These are phyloP conservation scores for Panulirus ornatus DNA, from an alignment of 1,140 invertebrate species.

Conservation along the genomic window DNA sequence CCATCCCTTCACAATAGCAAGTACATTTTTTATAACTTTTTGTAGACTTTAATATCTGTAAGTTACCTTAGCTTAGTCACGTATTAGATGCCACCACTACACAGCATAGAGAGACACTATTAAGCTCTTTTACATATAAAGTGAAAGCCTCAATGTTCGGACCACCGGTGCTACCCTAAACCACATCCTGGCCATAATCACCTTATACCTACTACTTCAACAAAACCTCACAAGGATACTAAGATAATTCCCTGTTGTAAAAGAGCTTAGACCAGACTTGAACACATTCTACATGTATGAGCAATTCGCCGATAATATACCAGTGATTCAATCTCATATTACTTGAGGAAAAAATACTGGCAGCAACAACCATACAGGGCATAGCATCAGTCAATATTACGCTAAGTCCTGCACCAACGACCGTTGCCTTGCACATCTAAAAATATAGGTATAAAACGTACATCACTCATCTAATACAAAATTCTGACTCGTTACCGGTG, in stretches of 20 bases:
- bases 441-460: slow-evolving; percentile 64
- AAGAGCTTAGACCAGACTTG: slow-evolving; percentile 72
- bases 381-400: slow-evolving; percentile 35
- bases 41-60: slow-evolving; percentile 64
- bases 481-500: slow-evolving; percentile 68
- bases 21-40: slow-evolving; percentile 57
- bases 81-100: slow-evolving; percentile 67
- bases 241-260: slow-evolving; percentile 71
- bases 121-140: slow-evolving; percentile 69
- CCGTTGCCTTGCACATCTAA: slow-evolving; percentile 57
- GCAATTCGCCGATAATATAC: slow-evolving; percentile 68
- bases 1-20: slow-evolving; percentile 67
- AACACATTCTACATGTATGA: slow-evolving; percentile 74
- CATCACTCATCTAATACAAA: slow-evolving; percentile 66
- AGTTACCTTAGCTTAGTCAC: slow-evolving; percentile 41
- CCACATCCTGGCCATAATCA: slow-evolving; percentile 41
- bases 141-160: slow-evolving; percentile 51
- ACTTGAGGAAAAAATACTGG: slow-evolving; percentile 72
- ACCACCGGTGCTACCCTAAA: slow-evolving; percentile 57
- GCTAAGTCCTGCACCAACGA: slow-evolving; percentile 30
- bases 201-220: slow-evolving; percentile 49
- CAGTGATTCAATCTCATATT: slow-evolving; percentile 70
- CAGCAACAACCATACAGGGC: slow-evolving; percentile 60
- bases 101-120: slow-evolving; percentile 67
- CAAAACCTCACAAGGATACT: slow-evolving; percentile 49